phyloP scores from a whole-genome alignment of 2,888 invertebrate species.

The Nineta flava region DNA sequence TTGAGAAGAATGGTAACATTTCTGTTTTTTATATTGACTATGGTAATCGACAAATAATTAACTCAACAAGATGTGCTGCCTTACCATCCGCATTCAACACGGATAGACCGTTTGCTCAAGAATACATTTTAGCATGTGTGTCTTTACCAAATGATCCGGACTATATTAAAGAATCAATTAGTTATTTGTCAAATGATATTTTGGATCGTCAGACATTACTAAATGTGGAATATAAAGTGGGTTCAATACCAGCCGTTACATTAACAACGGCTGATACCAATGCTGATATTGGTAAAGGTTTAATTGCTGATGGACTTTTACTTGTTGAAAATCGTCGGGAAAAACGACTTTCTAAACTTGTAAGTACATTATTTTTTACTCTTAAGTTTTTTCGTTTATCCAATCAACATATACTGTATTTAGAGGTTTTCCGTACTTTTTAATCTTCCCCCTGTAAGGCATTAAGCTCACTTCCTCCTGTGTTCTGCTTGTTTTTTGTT shows the following conservation, averaged over 20 bases:
- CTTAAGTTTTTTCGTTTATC: neutral
- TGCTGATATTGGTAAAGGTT: slow-evolving; percentile 54
- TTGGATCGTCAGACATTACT: slow-evolving; percentile 62
- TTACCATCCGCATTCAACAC: slow-evolving; percentile 61
- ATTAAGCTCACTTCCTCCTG: too few relatives aligned
- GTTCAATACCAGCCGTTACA: slow-evolving; percentile 38
- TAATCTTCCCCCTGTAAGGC: too few relatives aligned
- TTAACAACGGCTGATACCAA: slow-evolving; percentile 32
- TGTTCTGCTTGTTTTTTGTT: too few relatives aligned
- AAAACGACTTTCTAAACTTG: slow-evolving; percentile 60
- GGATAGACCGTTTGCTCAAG: slow-evolving; percentile 70
- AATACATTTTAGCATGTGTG: slow-evolving; percentile 73
- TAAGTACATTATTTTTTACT: slow-evolving; percentile 26
- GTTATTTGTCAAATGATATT: slow-evolving; percentile 43
- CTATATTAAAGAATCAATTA: slow-evolving; percentile 56
- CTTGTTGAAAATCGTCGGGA: slow-evolving; percentile 69
- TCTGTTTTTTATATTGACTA: slow-evolving; percentile 88
- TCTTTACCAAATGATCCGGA: slow-evolving; percentile 75
- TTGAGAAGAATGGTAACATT: slow-evolving; percentile 48
- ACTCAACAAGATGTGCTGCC: slow-evolving; percentile 56
- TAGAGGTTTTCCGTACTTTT: too few relatives aligned
- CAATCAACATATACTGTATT: too few relatives aligned
- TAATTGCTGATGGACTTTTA: slow-evolving; percentile 75
- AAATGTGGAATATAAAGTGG: slow-evolving; percentile 64
- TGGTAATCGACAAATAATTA: slow-evolving; percentile 72